Evolutionary conservation across 2,888 invertebrate species (phyloP).

Genomic region (Drosophila infuscata): DNA sequence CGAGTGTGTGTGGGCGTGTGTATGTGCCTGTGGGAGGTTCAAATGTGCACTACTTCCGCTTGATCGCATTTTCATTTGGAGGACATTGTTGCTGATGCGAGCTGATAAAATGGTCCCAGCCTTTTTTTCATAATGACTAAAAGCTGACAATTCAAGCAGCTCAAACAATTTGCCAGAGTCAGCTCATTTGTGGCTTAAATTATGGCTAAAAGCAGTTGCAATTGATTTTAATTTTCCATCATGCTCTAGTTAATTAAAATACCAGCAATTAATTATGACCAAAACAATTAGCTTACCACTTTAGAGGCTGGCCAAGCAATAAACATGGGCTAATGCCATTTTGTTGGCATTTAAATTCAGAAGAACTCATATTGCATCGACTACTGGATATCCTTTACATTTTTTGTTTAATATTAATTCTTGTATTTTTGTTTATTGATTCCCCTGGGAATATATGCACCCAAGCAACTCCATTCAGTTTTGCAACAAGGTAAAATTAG

Average conservation of each 20-base stretch:
- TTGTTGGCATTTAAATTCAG: background rate
- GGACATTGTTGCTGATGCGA: conserved; percentile 28
- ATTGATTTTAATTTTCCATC: conserved; percentile 18
- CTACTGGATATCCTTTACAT: background rate
- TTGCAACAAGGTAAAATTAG: conserved; percentile 35
- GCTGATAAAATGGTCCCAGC: conserved; percentile 17
- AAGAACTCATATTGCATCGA: background rate
- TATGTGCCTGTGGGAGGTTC: background rate
- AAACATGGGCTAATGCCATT: conserved; percentile 1
- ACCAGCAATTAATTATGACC: conserved; percentile 44
- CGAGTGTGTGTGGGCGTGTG: background rate
- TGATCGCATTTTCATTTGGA: conserved; percentile 45
- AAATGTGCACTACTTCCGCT: conserved; percentile 47
- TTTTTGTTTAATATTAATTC: background rate
- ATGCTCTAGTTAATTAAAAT: conserved; percentile 21
- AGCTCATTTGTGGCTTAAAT: conserved; percentile 22
- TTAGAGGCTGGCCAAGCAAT: background rate
- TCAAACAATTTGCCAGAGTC: conserved; percentile 7
- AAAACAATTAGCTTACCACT: conserved; percentile 3
- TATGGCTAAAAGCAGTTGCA: conserved; percentile 37
- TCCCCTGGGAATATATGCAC: no score
- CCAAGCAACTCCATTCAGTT: conserved; percentile 1
- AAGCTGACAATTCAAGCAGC: background rate
- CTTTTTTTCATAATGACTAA: background rate
- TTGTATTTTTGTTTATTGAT: background rate